Conservation (phyloP, 2,888 invertebrate species). For the Chalcis sispes region DNA sequence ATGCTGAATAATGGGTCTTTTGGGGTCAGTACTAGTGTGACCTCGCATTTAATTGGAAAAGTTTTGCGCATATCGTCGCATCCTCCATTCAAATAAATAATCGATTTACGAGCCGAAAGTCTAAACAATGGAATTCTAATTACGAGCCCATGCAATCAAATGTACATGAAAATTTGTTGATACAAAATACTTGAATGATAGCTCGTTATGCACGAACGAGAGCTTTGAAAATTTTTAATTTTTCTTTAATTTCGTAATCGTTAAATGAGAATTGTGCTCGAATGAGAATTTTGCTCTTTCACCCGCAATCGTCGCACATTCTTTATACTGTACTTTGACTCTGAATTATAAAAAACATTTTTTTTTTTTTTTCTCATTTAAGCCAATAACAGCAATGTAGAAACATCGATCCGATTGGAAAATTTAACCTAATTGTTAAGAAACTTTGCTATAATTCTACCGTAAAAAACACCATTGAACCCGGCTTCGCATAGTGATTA, state of each 20-base stretch:
- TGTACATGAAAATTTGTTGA: constrained; percentile 15
- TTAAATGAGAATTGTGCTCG: no score
- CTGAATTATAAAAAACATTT: constrained; percentile 7
- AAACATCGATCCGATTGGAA: neutral
- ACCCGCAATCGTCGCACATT: neutral
- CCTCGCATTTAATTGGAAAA: constrained; percentile 49
- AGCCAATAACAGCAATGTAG: no score
- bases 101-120: constrained; percentile 7
- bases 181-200: constrained; percentile 11
- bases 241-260: neutral
- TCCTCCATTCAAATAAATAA: constrained; percentile 37
- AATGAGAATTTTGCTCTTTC: neutral
- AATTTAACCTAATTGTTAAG: neutral
- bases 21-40: neutral
- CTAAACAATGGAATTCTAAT: constrained; percentile 32
- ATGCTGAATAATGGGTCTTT: constrained; percentile 44
- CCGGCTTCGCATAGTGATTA: neutral
- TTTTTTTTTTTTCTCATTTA: neutral
- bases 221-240: neutral
- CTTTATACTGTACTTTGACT: no score
- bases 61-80: constrained; percentile 17
- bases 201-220: constrained; percentile 3
- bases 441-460: neutral
- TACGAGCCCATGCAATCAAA: neutral
- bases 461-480: neutral